Percentiles rank a stretch among this genome's conserved stretches.
Conservation (phyloP, 2,797 vertebrate species). For the Anisognathus igniventris region DNA sequence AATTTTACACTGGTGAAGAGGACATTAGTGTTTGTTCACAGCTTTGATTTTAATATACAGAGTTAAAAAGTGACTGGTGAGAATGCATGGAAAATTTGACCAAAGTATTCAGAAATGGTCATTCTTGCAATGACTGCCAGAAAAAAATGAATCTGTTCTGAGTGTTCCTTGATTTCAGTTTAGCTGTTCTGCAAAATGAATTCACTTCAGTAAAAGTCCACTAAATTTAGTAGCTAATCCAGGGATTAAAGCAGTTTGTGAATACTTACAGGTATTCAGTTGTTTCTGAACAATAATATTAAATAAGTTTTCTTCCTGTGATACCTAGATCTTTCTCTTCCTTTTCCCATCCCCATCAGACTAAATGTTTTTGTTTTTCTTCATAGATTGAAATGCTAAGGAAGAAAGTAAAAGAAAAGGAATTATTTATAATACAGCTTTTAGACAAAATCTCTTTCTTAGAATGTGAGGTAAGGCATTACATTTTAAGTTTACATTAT, state of each 20-base stretch:
- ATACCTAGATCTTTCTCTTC: background rate
- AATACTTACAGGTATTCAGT: background rate
- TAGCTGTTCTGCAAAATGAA: background rate
- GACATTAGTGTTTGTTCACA: background rate
- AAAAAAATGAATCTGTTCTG: background rate
- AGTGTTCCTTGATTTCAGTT: background rate
- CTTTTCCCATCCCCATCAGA: background rate
- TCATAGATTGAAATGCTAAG: slow-evolving; percentile 87
- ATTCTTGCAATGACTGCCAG: background rate
- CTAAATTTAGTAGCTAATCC: background rate
- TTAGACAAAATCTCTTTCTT: slow-evolving; percentile 95
- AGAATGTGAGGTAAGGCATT: slow-evolving; percentile 91
- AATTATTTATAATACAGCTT: slow-evolving; percentile 91
- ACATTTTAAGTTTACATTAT: background rate
- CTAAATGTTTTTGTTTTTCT: slow-evolving; percentile 31
- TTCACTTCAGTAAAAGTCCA: background rate
- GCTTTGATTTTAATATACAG: background rate
- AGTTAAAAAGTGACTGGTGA: background rate
- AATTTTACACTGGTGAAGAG: background rate
- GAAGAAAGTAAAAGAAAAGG: slow-evolving; percentile 90
- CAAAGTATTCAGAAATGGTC: background rate
- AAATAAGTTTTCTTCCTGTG: background rate
- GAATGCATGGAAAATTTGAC: background rate
- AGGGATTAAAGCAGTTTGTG: background rate
- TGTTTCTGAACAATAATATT: background rate